Conservation (phyloP, 2,797 vertebrate genomes). For the Coregonus sp. region DNA sequence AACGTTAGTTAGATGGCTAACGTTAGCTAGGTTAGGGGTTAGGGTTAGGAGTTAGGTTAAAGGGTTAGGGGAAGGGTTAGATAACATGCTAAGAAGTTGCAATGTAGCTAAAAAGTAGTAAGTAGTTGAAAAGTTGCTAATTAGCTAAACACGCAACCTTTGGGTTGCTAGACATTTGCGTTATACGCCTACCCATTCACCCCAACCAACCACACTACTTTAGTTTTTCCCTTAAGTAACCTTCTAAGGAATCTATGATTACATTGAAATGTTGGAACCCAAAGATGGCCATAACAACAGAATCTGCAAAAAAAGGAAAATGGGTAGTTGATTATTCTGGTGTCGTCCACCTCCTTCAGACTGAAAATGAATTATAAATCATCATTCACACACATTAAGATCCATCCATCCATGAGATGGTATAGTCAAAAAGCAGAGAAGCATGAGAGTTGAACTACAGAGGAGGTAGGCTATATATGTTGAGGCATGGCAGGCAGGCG, state of each 20-base stretch:
- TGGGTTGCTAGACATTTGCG: too few relatives aligned
- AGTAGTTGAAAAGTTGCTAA: too few relatives aligned
- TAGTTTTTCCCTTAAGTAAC: too few relatives aligned
- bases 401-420: not conserved
- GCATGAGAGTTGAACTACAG: conserved; percentile 45
- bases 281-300: conserved; percentile 17
- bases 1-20: too few relatives aligned
- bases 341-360: not conserved
- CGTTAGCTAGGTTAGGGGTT: too few relatives aligned
- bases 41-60: too few relatives aligned
- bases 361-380: not conserved
- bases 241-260: conserved; percentile 18
- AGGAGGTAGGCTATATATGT: conserved; percentile 28
- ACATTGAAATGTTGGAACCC: conserved; percentile 17
- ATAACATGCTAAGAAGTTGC: not conserved
- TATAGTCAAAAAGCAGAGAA: not conserved
- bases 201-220: too few relatives aligned
- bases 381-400: not conserved
- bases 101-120: conserved; percentile 3
- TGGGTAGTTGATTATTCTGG: not conserved
- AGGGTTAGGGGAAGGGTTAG: too few relatives aligned
- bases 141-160: too few relatives aligned
- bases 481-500: conserved; percentile 47
- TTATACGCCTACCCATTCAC: too few relatives aligned
- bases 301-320: not conserved